Evolutionary conservation across 2,113 vertebrate genomes (phyloP).

Genomic region (Cyanistes caeruleus): DNA sequence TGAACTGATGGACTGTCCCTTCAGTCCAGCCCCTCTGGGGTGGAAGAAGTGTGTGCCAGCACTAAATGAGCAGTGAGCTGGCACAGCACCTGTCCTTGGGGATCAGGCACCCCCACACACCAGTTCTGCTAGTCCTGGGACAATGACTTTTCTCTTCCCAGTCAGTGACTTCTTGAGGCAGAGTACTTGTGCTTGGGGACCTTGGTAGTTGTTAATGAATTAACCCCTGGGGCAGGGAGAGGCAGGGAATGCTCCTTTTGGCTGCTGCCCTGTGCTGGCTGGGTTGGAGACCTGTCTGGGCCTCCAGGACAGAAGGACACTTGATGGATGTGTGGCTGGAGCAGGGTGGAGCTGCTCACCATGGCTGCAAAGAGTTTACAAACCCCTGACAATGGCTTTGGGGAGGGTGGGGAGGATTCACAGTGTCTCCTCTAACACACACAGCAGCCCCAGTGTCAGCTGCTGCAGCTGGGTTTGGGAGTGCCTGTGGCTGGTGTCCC

Average conservation of each 20-base stretch:
- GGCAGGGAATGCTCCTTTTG: background rate
- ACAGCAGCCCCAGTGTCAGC: background rate
- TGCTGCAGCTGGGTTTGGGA: slow-evolving; percentile 10
- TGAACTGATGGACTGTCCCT: background rate
- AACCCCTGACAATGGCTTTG: background rate
- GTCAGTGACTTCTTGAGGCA: background rate
- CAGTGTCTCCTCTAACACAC: background rate
- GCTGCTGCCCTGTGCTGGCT: background rate
- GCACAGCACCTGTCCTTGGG: background rate
- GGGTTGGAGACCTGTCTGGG: background rate
- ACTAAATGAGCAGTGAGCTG: background rate
- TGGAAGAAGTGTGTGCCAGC: background rate
- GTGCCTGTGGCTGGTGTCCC: background rate
- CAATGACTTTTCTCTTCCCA: background rate
- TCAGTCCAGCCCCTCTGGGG: background rate
- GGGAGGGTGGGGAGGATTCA: background rate
- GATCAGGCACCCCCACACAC: background rate
- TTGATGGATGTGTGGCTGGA: background rate
- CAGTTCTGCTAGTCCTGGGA: background rate
- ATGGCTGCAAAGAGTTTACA: background rate
- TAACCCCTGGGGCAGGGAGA: background rate
- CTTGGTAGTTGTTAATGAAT: background rate
- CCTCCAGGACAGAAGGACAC: background rate
- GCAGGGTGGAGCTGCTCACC: background rate
- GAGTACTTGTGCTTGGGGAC: background rate